phyloP scores from a whole-genome alignment of 1,140 invertebrate genomes.

The Triops cancriformis region DNA sequence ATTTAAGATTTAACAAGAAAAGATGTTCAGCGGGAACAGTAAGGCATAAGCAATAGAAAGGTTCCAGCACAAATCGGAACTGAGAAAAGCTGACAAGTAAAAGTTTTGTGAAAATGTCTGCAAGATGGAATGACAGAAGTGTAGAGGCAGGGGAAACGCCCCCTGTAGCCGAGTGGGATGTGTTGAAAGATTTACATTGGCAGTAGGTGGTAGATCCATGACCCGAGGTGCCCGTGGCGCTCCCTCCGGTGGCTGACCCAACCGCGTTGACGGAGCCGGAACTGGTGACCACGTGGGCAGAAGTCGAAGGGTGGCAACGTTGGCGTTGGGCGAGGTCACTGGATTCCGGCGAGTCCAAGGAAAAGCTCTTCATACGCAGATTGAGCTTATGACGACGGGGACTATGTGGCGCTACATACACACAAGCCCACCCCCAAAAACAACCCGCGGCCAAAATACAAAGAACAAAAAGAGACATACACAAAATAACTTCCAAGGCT shows the following conservation, averaged over 20 bases:
- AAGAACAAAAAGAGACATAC: not conserved
- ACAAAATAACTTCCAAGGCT: no score
- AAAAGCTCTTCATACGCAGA: conserved; percentile 94
- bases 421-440: not conserved
- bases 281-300: conserved; percentile 36
- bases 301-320: conserved; percentile 48
- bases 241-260: conserved; percentile 38
- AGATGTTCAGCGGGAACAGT: no score
- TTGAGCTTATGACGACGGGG: conserved; percentile 81
- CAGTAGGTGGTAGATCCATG: conserved; percentile 40
- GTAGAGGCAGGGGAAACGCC: no score
- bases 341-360: conserved; percentile 88
- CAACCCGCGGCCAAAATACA: not conserved
- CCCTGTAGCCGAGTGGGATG: not conserved
- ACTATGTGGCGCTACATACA: conserved; percentile 76
- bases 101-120: not conserved
- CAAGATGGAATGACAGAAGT: conserved; percentile 18
- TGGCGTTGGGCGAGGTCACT: conserved; percentile 70
- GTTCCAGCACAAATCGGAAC: no score
- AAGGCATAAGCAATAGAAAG: no score
- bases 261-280: conserved; percentile 46
- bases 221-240: conserved; percentile 38
- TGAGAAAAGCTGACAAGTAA: no score
- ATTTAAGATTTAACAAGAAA: no score
- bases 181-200: conserved; percentile 39